A percentile compares a stretch with the other conserved stretches of the same genome.
Evolutionary conservation across 2,113 vertebrate species (phyloP).

Genomic region (Cisticola juncidis): DNA sequence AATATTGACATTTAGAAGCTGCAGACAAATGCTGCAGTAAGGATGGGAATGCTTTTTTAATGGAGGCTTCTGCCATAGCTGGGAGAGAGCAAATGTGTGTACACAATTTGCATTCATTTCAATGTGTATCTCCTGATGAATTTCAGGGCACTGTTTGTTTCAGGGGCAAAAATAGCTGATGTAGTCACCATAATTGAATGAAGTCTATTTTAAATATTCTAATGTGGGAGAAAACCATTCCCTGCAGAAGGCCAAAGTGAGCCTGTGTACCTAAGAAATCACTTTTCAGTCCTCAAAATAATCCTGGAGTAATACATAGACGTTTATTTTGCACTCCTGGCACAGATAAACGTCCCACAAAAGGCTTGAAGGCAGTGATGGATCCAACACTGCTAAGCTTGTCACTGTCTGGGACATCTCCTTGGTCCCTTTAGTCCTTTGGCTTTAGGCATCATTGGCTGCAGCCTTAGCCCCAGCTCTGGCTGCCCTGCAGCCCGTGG

Average conservation of each 20-base stretch:
- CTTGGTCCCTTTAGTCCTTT: not conserved
- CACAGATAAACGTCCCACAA: not conserved
- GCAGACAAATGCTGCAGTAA: constrained; percentile 29
- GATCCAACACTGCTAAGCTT: not conserved
- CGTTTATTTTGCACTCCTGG: not conserved
- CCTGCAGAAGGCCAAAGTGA: not conserved
- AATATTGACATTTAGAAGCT: constrained; percentile 73
- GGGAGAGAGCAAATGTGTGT: not conserved
- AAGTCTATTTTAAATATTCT: not conserved
- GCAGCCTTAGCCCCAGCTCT: not conserved
- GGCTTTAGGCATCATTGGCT: not conserved
- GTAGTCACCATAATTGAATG: not conserved
- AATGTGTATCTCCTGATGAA: not conserved
- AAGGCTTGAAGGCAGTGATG: not conserved
- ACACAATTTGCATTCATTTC: constrained; percentile 49
- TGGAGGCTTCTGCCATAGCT: constrained; percentile 18
- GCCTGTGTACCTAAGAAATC: not conserved
- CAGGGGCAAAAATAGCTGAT: not conserved
- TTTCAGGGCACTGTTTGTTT: constrained; percentile 10
- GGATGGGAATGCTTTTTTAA: constrained; percentile 63
- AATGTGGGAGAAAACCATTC: not conserved
- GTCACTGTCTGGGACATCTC: not conserved
- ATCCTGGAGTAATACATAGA: not conserved
- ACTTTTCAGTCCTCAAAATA: not conserved
- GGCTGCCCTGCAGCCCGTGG: accelerated